phyloP scores from a whole-genome alignment of 2,797 vertebrate species.

The Clamator glandarius region DNA sequence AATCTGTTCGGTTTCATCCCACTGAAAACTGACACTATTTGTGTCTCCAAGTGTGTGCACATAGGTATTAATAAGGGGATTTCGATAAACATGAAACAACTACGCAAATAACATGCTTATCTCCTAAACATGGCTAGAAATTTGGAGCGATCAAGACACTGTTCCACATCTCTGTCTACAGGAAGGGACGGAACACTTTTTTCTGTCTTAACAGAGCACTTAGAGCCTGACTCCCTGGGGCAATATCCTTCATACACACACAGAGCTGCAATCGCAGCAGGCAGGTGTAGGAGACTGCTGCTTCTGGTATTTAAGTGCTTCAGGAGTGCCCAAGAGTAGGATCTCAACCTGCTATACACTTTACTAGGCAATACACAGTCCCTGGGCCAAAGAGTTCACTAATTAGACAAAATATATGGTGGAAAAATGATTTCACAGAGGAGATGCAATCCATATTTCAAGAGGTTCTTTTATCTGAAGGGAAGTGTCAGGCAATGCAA shows the following conservation, averaged over 20 bases:
- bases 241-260: background rate
- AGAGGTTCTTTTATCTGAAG: background rate
- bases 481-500: background rate
- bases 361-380: background rate
- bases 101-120: background rate
- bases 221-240: background rate
- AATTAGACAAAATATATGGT: background rate
- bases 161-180: background rate
- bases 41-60: fast-evolving
- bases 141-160: background rate
- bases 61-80: background rate
- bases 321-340: background rate
- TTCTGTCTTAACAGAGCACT: background rate
- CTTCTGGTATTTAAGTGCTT: background rate
- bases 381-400: background rate
- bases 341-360: background rate
- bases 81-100: background rate
- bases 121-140: background rate
- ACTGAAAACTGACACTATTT: background rate
- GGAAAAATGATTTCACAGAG: background rate
- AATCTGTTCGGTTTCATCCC: background rate
- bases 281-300: background rate
- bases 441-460: background rate
- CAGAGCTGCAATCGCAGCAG: background rate
- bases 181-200: background rate